Conservation (phyloP, 2,797 vertebrate genomes). For the Rhynchonycteris naso region DNA sequence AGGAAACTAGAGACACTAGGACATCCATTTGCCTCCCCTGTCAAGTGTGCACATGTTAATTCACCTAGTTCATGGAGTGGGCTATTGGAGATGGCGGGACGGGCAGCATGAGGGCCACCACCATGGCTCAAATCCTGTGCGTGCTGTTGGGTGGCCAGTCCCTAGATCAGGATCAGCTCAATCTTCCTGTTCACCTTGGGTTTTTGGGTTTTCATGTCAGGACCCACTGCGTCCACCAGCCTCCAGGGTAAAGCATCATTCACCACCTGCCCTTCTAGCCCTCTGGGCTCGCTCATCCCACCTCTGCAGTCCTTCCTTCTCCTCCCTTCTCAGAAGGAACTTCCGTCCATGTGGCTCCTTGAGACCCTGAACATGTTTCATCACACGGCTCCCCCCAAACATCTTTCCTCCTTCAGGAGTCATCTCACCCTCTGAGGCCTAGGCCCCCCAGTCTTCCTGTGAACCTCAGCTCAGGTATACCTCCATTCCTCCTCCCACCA, state of each 20-base stretch:
- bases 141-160: background rate
- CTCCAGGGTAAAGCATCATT: background rate
- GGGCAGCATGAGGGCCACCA: background rate
- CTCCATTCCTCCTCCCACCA: background rate
- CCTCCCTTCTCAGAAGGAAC: background rate
- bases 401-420: background rate
- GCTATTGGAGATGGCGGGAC: background rate
- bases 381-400: fast-evolving
- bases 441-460: background rate
- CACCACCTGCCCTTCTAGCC: too few relatives aligned
- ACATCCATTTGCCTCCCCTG: constrained; percentile 31
- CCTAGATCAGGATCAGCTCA: too few relatives aligned
- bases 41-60: constrained; percentile 6
- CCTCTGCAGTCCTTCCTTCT: background rate
- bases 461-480: background rate
- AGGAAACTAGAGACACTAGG: constrained; percentile 48
- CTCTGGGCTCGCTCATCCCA: background rate
- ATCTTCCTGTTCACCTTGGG: background rate
- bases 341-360: background rate
- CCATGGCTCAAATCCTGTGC: fast-evolving
- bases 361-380: background rate
- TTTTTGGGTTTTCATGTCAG: background rate
- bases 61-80: background rate
- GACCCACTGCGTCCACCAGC: too few relatives aligned
- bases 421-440: background rate